A percentile compares a stretch with the other conserved stretches of the same genome.
phyloP scores from a whole-genome alignment of 1,140 invertebrate genomes.

The Schlechtendalia chinensis region DNA sequence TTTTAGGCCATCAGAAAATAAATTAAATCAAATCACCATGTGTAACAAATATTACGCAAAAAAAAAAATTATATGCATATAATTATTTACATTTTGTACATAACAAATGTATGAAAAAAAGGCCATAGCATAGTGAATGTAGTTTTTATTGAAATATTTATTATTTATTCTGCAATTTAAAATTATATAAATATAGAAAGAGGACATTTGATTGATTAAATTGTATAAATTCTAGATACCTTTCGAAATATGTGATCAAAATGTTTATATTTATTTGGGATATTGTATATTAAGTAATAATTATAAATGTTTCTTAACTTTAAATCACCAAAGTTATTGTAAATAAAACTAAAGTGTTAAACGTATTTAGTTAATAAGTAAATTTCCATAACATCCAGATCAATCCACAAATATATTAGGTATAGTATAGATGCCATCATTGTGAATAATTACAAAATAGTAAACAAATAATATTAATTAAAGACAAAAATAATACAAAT shows the following conservation, averaged over 20 bases:
- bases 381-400: not conserved
- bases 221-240: no score
- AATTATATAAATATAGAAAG: not conserved
- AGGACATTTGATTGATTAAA: not conserved
- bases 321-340: not conserved
- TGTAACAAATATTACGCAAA: not conserved
- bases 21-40: not conserved
- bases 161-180: not conserved
- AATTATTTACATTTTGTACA: not conserved
- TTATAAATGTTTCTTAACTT: no score
- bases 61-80: not conserved
- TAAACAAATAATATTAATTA: not conserved
- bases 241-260: no score
- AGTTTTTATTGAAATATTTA: not conserved
- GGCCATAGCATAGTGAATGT: not conserved
- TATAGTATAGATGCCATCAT: no score
- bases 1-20: no score
- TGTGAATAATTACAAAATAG: not conserved
- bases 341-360: not conserved
- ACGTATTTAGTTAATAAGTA: not conserved
- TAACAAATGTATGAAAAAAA: not conserved
- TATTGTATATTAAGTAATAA: no score
- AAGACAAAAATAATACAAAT: not conserved
- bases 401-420: not conserved
- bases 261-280: no score